Conservation (phyloP, 2,888 invertebrate species). For the Spisula subtruncata region DNA sequence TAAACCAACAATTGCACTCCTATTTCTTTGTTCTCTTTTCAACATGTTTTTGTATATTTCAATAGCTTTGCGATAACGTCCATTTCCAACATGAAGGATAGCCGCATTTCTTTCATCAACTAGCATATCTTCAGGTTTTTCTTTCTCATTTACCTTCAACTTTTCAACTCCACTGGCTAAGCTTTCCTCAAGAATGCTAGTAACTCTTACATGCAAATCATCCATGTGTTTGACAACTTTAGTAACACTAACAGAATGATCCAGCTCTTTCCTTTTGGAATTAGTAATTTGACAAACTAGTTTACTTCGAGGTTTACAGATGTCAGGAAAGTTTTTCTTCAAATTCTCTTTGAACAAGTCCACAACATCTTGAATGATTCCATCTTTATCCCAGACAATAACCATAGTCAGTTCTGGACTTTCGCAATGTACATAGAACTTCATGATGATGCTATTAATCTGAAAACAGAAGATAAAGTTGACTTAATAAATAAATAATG, state of each 20-base stretch:
- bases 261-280: conserved; percentile 57
- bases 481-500: too few relatives aligned
- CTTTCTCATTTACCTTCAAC: not conserved
- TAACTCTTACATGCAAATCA: conserved; percentile 66
- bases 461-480: too few relatives aligned
- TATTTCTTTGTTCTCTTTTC: conserved; percentile 46
- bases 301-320: not conserved
- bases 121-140: conserved; percentile 1
- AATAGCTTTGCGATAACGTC: conserved; percentile 69
- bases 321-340: conserved; percentile 42
- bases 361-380: conserved; percentile 56
- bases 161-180: conserved; percentile 3
- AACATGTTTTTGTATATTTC: conserved; percentile 68
- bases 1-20: conserved; percentile 60
- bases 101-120: conserved; percentile 58
- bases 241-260: conserved; percentile 37
- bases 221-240: conserved; percentile 67
- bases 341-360: conserved; percentile 55
- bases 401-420: conserved; percentile 72
- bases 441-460: conserved; percentile 53
- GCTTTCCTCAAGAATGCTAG: not conserved
- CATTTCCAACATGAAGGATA: conserved; percentile 58
- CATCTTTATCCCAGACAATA: conserved; percentile 61
- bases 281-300: conserved; percentile 28
- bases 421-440: conserved; percentile 73